A percentile compares a stretch with the other conserved stretches of the same genome.
Evolutionary conservation across 2,113 vertebrate genomes (phyloP).

Genomic region (Siniperca chuatsi): DNA sequence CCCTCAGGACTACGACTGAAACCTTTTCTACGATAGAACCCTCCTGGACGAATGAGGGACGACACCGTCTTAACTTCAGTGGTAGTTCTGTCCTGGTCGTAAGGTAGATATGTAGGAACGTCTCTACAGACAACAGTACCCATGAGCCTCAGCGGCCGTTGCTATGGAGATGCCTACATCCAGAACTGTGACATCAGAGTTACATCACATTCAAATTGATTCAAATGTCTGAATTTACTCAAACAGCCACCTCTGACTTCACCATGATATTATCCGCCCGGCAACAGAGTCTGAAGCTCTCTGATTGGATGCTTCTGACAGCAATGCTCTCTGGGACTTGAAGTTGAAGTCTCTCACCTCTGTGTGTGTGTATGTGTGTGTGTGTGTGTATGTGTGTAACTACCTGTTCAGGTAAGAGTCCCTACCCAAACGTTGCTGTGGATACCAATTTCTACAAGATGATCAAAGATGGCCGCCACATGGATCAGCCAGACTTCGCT

Average conservation of each 20-base stretch:
- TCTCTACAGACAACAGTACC: not conserved
- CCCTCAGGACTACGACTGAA: no score
- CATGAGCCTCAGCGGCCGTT: not conserved
- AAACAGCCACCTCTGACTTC: not conserved
- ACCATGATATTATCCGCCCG: not conserved
- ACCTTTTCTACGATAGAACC: no score
- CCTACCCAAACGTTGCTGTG: conserved; percentile 93
- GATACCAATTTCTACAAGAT: conserved; percentile 95
- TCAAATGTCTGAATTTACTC: not conserved
- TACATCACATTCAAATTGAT: not conserved
- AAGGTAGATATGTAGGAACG: not conserved
- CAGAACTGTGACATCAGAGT: not conserved
- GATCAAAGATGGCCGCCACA: conserved; percentile 95
- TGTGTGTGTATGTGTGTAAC: not conserved
- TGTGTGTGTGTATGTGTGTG: not conserved
- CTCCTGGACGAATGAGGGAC: no score
- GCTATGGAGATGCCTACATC: not conserved
- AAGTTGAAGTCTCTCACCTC: not conserved
- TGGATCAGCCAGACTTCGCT: conserved; percentile 92
- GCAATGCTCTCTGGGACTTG: no score
- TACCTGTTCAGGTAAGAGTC: conserved; percentile 88
- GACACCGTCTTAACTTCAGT: not conserved
- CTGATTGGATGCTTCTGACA: not conserved
- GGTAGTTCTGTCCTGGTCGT: not conserved
- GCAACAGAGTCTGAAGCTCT: not conserved